phyloP scores from a whole-genome alignment of 2,797 vertebrate species.

The Centroberyx gerrardi region DNA sequence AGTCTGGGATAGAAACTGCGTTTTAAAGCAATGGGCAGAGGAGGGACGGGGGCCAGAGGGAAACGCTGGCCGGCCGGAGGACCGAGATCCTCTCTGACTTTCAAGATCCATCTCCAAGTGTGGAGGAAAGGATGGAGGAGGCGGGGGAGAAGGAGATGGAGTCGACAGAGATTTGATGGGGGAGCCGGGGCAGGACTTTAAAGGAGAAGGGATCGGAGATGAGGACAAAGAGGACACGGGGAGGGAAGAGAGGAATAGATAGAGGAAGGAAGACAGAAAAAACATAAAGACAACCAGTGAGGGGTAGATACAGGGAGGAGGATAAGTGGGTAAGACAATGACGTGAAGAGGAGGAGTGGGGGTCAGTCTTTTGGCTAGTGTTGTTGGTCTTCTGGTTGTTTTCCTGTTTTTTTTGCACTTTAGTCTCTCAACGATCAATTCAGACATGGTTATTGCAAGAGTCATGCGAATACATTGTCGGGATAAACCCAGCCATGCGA shows the following conservation, averaged over 20 bases:
- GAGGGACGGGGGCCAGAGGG: slow-evolving; percentile 34
- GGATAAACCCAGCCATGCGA: slow-evolving; percentile 64
- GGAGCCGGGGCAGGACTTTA: slow-evolving; percentile 38
- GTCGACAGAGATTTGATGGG: slow-evolving; percentile 26
- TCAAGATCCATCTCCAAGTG: slow-evolving; percentile 87
- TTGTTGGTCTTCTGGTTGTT: slow-evolving; percentile 34
- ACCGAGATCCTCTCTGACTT: slow-evolving; percentile 36
- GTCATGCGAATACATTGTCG: slow-evolving; percentile 64
- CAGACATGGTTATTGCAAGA: slow-evolving; percentile 39
- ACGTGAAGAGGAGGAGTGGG: slow-evolving; percentile 78
- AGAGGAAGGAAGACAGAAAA: slow-evolving; percentile 78
- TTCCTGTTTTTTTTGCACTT: slow-evolving; percentile 30
- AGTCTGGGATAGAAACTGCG: slow-evolving; percentile 61
- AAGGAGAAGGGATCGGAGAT: background rate
- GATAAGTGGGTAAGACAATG: slow-evolving; percentile 47
- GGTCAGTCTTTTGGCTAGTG: slow-evolving; percentile 65
- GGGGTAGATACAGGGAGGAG: slow-evolving; percentile 29
- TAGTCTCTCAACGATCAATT: slow-evolving; percentile 27
- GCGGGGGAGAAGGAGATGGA: slow-evolving; percentile 23
- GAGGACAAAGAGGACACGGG: slow-evolving; percentile 82
- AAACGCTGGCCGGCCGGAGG: background rate
- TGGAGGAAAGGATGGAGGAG: slow-evolving; percentile 52
- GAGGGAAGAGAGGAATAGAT: slow-evolving; percentile 74
- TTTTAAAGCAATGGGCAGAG: slow-evolving; percentile 51
- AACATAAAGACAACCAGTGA: slow-evolving; percentile 75